These are phyloP conservation scores for Gymnodraco acuticeps DNA, from an alignment of 2,797 vertebrate genomes.

Conservation along the genomic window DNA sequence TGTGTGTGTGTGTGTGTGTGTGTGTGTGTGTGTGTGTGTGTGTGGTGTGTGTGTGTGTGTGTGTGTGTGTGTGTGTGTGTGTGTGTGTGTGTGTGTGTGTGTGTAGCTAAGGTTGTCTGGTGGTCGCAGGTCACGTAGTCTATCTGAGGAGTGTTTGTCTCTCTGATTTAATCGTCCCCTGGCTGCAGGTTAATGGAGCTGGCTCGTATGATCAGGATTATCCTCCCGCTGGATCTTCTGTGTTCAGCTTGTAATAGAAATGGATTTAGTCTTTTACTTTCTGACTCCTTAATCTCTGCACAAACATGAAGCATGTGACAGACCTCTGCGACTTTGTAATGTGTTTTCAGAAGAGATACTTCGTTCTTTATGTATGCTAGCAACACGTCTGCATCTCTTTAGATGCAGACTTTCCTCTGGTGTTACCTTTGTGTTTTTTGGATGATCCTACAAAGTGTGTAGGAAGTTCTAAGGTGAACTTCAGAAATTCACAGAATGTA, in stretches of 20 bases:
- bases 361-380: not conserved
- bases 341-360: no score
- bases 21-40: conserved; percentile 12
- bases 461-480: no score
- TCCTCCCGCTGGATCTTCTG: conserved; percentile 55
- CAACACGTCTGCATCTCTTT: not conserved
- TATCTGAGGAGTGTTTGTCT: conserved; percentile 77
- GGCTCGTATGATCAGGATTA: conserved; percentile 67
- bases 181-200: conserved; percentile 73
- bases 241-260: conserved; percentile 70
- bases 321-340: not conserved
- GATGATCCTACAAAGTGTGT: no score
- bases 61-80: not conserved
- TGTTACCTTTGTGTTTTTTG: rapidly evolving
- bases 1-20: conserved; percentile 28
- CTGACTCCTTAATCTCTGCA: conserved; percentile 2
- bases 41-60: conserved; percentile 31
- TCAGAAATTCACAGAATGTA: no score
- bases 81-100: conserved; percentile 1
- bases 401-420: not conserved
- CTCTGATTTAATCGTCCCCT: conserved; percentile 71
- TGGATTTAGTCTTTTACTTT: conserved; percentile 59
- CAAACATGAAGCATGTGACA: conserved; percentile 12
- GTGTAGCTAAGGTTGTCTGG: conserved; percentile 68
- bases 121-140: conserved; percentile 78